Percentiles rank a stretch among this genome's conserved stretches.
Conservation (phyloP, 2,888 invertebrate genomes). For the Ectemnius continuus region DNA sequence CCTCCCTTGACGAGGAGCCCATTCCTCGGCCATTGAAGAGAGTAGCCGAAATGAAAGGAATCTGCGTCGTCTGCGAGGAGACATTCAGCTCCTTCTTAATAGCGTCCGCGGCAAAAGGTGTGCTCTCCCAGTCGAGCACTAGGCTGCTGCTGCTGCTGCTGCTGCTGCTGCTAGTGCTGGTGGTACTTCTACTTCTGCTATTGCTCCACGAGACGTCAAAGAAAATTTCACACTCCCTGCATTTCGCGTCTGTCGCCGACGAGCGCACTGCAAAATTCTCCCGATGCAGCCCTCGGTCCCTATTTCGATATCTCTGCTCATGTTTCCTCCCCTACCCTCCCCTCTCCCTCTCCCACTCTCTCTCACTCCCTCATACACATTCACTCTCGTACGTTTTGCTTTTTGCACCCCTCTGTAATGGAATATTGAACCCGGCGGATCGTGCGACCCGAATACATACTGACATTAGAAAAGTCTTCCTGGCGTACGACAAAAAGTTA, state of each 20-base stretch:
- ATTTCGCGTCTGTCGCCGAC: slow-evolving; percentile 24
- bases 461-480: too few relatives aligned
- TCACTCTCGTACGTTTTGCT: background rate
- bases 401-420: slow-evolving; percentile 11
- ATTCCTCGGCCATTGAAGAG: slow-evolving; percentile 45
- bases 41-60: slow-evolving; percentile 53
- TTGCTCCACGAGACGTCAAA: slow-evolving; percentile 34
- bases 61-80: slow-evolving; percentile 45
- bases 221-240: slow-evolving; percentile 40
- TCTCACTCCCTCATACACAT: too few relatives aligned
- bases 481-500: too few relatives aligned
- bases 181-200: slow-evolving; percentile 6
- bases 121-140: slow-evolving; percentile 39
- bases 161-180: background rate
- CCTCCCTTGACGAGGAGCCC: slow-evolving; percentile 36
- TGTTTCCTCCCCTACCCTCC: too few relatives aligned
- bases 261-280: slow-evolving; percentile 22
- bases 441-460: too few relatives aligned
- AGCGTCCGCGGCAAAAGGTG: slow-evolving; percentile 39
- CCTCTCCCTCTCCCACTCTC: too few relatives aligned
- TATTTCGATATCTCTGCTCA: background rate
- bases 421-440: slow-evolving; percentile 7
- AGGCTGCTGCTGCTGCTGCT: slow-evolving; percentile 11
- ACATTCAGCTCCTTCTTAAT: slow-evolving; percentile 53
- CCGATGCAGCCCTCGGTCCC: background rate